Percentiles rank a stretch among this genome's conserved stretches.
These are phyloP conservation scores for Amphiura filiformis DNA, from an alignment of 35 echinoderm and acorn worm species.

Conservation along the genomic window DNA sequence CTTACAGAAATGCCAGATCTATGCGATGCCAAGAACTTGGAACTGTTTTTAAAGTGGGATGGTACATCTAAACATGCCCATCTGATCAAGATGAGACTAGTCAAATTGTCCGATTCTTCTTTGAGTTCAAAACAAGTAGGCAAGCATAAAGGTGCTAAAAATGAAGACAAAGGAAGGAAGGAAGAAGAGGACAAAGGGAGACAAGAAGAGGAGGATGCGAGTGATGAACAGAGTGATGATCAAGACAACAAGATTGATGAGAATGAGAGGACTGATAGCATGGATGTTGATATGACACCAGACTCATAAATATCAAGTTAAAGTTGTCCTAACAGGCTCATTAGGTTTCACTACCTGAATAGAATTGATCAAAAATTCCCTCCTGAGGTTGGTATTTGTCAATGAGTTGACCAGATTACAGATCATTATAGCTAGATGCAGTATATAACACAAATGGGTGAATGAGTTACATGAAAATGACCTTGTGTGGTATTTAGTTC, in stretches of 20 bases:
- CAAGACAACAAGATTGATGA: not conserved
- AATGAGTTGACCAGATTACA: too few relatives aligned
- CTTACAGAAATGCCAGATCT: slow-evolving; percentile 49
- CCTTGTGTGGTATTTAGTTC: too few relatives aligned
- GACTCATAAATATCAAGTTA: not conserved
- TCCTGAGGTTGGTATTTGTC: too few relatives aligned
- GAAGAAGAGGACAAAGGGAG: not conserved
- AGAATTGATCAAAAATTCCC: too few relatives aligned
- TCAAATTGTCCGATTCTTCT: not conserved
- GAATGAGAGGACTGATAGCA: not conserved
- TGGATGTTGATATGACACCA: not conserved
- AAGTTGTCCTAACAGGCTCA: too few relatives aligned
- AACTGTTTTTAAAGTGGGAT: slow-evolving; percentile 41
- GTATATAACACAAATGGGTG: too few relatives aligned
- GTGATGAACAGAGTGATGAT: not conserved
- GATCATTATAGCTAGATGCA: too few relatives aligned
- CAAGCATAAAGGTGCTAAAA: not conserved
- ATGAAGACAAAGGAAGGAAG: not conserved
- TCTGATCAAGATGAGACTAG: slow-evolving; percentile 50
- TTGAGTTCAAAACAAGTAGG: not conserved
- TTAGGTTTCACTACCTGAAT: too few relatives aligned
- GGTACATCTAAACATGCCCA: slow-evolving; percentile 10
- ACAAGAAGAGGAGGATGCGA: not conserved
- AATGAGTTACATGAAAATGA: too few relatives aligned
- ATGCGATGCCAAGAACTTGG: slow-evolving; percentile 19